These are phyloP conservation scores for Kryptolebias marmoratus DNA, from an alignment of 2,113 vertebrate species.

Conservation along the genomic window DNA sequence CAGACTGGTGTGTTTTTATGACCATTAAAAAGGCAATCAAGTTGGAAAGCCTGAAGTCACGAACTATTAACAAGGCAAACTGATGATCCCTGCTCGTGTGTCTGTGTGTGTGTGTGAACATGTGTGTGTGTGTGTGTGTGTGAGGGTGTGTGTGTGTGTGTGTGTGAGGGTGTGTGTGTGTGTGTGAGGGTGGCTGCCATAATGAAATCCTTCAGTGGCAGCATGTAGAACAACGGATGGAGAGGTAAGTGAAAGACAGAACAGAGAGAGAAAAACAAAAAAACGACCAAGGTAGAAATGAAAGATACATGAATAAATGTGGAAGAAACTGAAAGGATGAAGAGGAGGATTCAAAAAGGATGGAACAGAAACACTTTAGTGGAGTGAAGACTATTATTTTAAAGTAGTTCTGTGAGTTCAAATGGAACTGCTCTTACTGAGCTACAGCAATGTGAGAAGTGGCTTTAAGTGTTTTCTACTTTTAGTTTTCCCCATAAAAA, in stretches of 20 bases:
- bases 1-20: slow-evolving; percentile 53
- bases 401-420: slow-evolving; percentile 12
- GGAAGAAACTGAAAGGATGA: not conserved
- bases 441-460: slow-evolving; percentile 1
- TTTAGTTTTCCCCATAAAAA: slow-evolving; percentile 2
- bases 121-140: slow-evolving; percentile 7
- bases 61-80: slow-evolving; percentile 65
- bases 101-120: slow-evolving; percentile 31
- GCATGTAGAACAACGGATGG: slow-evolving; percentile 46
- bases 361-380: not conserved
- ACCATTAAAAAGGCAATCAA: slow-evolving; percentile 72
- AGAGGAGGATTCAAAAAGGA: not conserved
- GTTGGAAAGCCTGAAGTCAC: slow-evolving; percentile 61
- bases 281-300: not conserved
- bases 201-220: slow-evolving; percentile 54
- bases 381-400: not conserved
- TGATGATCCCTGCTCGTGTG: slow-evolving; percentile 52
- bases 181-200: slow-evolving; percentile 37
- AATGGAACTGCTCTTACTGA: not conserved
- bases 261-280: not conserved
- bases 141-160: slow-evolving; percentile 19
- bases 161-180: slow-evolving; percentile 30
- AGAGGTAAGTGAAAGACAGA: not conserved
- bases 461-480: slow-evolving; percentile 24
- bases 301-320: not conserved